Base-by-base conservation (phyloP, 35 echinoderm and acorn worm species). In the Stichopus chloronotus region DNA sequence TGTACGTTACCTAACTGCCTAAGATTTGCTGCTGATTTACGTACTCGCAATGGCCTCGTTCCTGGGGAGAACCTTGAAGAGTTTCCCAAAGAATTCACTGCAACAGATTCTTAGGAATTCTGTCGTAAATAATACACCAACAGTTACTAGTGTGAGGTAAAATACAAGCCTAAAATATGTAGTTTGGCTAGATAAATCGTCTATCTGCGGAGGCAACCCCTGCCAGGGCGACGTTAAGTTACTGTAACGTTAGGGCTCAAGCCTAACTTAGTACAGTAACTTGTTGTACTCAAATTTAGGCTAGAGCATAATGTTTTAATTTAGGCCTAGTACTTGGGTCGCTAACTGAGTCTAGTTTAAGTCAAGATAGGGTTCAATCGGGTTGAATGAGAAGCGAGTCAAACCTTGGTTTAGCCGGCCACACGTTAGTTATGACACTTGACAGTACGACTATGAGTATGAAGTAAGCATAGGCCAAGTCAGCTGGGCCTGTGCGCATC, bases 141-240 rank as follows among this genome's bases (percentile, higher is more conserved):
- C 57, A 58, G 6, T 85, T 5, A 58, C 82, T 20, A 85, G 56
- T 85, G 82, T 85, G 54, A 85, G 82, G 82, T 85, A 85, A 85
- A 9, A 43, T 43, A 43, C 6, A 9, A 20, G 5, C 56, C 17
- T 56, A 55, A 53, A 25, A 5, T 13, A 13, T 53, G 78, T 55
- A 55, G 17, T 55, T 52, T 53, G 5, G 65, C 11, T 25, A 6
- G 19, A 8, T 77, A 22, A 77, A 4, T 8, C 25, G 6, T 22
- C 19, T 77, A 22, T 22, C 19, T 19, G 19, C 25, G 25, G 6
- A 8, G 8, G n/a, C n/a, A n/a, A n/a, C 65, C 65, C n/a, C n/a
- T 11, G 65, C 65, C 65, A 2, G n/a, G 1, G 65, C 11, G n/a
- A n/a, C 11, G 11, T 13, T 71, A 7, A 7, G 16, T 77, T 77